Evolutionary conservation across 2,113 vertebrate genomes (phyloP).

Genomic region (Balaeniceps rex): DNA sequence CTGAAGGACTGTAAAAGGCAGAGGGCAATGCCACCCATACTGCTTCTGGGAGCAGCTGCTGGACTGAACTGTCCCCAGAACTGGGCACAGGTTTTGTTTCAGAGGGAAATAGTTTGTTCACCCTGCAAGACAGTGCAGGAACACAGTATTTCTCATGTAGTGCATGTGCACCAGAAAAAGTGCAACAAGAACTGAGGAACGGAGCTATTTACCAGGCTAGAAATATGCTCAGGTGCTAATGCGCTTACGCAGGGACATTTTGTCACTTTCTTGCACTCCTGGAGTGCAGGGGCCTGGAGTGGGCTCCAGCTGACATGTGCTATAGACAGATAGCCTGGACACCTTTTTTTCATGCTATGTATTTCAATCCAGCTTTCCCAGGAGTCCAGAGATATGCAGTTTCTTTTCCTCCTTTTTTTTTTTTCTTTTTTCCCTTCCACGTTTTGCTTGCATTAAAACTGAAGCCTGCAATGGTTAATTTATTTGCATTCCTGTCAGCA

Average conservation of each 20-base stretch:
- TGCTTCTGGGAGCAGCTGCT: neutral
- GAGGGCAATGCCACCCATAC: neutral
- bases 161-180: neutral
- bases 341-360: neutral
- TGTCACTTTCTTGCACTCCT: neutral
- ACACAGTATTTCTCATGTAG: neutral
- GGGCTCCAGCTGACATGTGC: neutral
- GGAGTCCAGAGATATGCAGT: neutral
- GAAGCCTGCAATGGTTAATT: neutral
- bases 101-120: neutral
- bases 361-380: neutral
- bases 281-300: neutral
- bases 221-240: neutral
- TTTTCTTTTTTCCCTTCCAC: neutral
- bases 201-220: neutral
- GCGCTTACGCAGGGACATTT: rapidly evolving
- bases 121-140: neutral
- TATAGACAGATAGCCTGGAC: neutral
- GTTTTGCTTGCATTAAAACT: neutral
- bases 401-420: neutral
- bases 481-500: neutral
- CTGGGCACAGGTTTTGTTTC: neutral
- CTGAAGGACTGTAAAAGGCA: neutral
- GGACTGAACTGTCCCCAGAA: neutral
- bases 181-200: neutral